Conservation (phyloP, 2,113 vertebrate genomes). For the Pachypanchax playfairii region DNA sequence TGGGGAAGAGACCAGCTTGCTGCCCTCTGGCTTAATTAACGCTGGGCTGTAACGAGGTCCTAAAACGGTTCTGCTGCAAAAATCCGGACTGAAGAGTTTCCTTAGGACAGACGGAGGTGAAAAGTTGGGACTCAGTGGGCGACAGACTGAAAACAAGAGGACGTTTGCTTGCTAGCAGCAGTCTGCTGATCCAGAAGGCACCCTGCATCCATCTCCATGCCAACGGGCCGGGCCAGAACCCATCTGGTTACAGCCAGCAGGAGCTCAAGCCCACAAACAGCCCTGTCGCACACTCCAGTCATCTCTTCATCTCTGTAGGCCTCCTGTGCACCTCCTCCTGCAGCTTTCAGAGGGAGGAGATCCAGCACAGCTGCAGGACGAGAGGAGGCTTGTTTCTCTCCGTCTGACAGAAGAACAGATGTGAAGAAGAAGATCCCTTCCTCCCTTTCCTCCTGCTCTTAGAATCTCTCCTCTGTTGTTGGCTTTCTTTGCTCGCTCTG, state of each 20-base stretch:
- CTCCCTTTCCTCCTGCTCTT: conserved; percentile 24
- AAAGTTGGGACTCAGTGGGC: conserved; percentile 3
- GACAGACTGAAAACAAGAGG: conserved; percentile 18
- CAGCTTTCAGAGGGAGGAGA: conserved; percentile 8
- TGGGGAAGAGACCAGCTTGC: background rate
- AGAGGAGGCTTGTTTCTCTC: conserved; percentile 2
- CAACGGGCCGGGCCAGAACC: conserved; percentile 38
- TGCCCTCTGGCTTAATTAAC: too few species aligned
- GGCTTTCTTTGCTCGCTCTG: conserved; percentile 41
- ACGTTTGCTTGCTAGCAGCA: conserved; percentile 48
- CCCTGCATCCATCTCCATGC: conserved; percentile 50
- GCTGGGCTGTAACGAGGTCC: conserved; percentile 14
- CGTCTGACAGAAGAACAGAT: conserved; percentile 7
- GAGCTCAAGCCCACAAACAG: too few species aligned
- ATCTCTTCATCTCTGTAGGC: conserved; percentile 22
- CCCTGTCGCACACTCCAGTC: conserved; percentile 24
- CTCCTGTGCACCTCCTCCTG: conserved; percentile 8
- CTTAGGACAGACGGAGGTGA: background rate
- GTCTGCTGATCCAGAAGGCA: conserved; percentile 38
- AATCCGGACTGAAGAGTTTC: conserved; percentile 2
- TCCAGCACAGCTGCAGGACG: conserved; percentile 10
- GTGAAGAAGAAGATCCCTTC: conserved; percentile 22
- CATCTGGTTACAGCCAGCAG: conserved; percentile 35
- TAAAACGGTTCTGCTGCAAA: background rate
- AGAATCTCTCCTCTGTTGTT: conserved; percentile 22